Percentiles rank a stretch among this genome's conserved stretches.
These are phyloP conservation scores for Diachrysia chrysitis DNA, from an alignment of 2,888 invertebrate genomes.

Conservation along the genomic window DNA sequence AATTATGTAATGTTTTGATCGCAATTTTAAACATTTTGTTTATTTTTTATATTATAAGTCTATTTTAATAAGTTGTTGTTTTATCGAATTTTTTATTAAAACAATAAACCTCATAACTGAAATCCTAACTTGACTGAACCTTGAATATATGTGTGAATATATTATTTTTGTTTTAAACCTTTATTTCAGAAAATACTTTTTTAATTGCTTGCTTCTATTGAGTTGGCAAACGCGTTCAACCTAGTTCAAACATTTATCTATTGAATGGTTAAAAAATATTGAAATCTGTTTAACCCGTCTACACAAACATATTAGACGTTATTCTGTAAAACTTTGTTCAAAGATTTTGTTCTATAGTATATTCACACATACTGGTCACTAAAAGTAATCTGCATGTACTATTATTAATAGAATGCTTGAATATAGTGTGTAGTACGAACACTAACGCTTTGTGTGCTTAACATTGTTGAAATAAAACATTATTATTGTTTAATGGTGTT, in stretches of 20 bases:
- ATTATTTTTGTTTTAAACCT: background rate
- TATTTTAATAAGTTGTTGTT: slow-evolving; percentile 17
- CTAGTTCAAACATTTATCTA: too few relatives aligned
- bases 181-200: too few relatives aligned
- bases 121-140: background rate
- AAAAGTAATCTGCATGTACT: slow-evolving; percentile 49
- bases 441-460: slow-evolving; percentile 51
- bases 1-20: background rate
- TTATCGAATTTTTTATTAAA: background rate
- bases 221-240: too few relatives aligned
- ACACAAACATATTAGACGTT: too few relatives aligned
- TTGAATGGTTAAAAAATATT: too few relatives aligned
- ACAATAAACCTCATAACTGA: background rate
- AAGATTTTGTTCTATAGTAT: background rate
- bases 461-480: slow-evolving; percentile 51
- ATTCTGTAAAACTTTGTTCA: too few relatives aligned
- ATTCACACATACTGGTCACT: slow-evolving; percentile 22
- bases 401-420: slow-evolving; percentile 34
- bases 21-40: slow-evolving; percentile 32
- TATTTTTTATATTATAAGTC: slow-evolving; percentile 36
- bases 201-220: too few relatives aligned
- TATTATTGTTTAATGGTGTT: slow-evolving; percentile 47
- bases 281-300: too few relatives aligned
- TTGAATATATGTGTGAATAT: background rate
- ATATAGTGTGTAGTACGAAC: slow-evolving; percentile 40